Percentiles rank a stretch among this genome's conserved stretches.
Conservation (phyloP, 2,888 invertebrate species). For the Agrotis exclamationis region DNA sequence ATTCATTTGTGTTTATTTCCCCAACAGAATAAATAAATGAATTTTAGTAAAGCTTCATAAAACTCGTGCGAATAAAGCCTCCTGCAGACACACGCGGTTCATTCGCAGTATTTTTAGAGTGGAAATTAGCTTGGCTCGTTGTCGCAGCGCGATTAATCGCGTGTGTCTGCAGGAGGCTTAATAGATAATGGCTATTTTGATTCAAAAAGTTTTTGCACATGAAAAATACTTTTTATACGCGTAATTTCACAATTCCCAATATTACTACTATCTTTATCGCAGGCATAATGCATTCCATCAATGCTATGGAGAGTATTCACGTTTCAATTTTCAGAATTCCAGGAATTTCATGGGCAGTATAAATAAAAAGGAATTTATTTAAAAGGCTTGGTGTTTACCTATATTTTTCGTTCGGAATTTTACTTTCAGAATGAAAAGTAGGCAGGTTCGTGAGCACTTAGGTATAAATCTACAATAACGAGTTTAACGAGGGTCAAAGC, state of each 20-base stretch:
- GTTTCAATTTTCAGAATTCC: constrained; percentile 18
- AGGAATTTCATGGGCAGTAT: constrained; percentile 6
- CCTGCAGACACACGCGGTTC: too few species aligned
- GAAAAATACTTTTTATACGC: not conserved
- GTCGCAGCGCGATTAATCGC: too few species aligned
- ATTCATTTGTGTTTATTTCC: constrained; percentile 38
- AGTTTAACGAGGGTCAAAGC: constrained; percentile 24
- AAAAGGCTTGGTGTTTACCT: not conserved
- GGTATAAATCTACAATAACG: constrained; percentile 31
- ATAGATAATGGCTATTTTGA: not conserved
- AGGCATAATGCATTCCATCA: constrained; percentile 7
- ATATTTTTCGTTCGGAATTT: constrained; percentile 27
- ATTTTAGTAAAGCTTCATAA: not conserved
- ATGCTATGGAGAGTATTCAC: constrained; percentile 12
- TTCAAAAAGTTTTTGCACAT: not conserved
- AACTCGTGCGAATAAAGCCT: not conserved
- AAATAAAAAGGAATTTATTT: constrained; percentile 22
- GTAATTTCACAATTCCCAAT: constrained; percentile 1
- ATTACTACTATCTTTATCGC: constrained; percentile 22
- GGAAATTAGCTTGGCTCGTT: too few species aligned
- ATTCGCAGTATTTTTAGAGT: too few species aligned
- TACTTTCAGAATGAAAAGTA: constrained; percentile 25
- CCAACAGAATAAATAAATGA: constrained; percentile 9
- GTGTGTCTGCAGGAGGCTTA: too few species aligned
- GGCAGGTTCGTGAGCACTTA: constrained; percentile 17